Evolutionary conservation across 1,140 invertebrate genomes (phyloP).

Genomic region (Marisa cornuarietis): DNA sequence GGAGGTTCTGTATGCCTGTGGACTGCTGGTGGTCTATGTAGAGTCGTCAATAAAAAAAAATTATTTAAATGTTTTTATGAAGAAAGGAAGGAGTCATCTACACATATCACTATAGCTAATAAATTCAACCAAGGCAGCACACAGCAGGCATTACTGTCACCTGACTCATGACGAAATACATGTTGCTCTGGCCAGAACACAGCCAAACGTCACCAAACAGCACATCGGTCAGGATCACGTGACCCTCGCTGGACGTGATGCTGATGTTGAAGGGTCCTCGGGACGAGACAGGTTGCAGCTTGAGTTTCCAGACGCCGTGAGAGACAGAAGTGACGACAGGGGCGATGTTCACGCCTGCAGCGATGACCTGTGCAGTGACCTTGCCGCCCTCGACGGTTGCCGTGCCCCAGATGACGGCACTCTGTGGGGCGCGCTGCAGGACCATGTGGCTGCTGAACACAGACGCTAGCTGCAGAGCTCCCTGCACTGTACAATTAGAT

Average conservation of each 20-base stretch:
- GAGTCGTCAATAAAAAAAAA: no score
- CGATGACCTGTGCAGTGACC: constrained; percentile 20
- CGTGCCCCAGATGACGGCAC: constrained; percentile 53
- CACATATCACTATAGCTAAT: no score
- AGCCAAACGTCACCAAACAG: constrained; percentile 61
- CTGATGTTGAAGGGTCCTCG: constrained; percentile 36
- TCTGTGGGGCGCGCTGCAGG: constrained; percentile 43
- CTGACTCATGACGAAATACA: constrained; percentile 42
- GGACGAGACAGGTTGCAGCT: constrained; percentile 19
- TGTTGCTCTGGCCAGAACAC: constrained; percentile 60
- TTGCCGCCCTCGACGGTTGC: constrained; percentile 30
- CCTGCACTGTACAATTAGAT: not conserved
- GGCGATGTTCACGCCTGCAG: not conserved
- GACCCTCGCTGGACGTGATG: constrained; percentile 19
- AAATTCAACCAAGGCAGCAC: no score
- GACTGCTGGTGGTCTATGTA: no score
- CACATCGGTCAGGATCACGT: constrained; percentile 41
- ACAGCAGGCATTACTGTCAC: constrained; percentile 12
- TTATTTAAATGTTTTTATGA: no score
- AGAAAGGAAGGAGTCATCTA: no score
- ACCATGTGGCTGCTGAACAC: constrained; percentile 56
- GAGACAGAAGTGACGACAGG: not conserved
- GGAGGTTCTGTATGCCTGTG: no score
- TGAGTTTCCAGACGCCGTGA: constrained; percentile 28
- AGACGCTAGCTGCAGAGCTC: constrained; percentile 23